Evolutionary conservation across 2,113 vertebrate genomes (phyloP).

Genomic region (Bambusicola thoracicus): DNA sequence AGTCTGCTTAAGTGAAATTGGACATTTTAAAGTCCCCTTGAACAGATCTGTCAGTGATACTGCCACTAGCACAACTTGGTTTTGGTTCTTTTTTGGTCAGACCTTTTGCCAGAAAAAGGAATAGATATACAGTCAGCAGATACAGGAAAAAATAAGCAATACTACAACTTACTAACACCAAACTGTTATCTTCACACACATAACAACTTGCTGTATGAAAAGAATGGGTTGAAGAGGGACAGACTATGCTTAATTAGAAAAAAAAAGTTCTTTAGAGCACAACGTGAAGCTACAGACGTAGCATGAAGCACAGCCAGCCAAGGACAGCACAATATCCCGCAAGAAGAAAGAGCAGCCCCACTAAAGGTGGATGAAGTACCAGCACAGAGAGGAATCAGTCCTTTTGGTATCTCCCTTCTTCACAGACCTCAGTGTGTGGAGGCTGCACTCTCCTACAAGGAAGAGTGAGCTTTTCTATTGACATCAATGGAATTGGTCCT

Average conservation of each 20-base stretch:
- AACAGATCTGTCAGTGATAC: not conserved
- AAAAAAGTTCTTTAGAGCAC: not conserved
- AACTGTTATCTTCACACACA: not conserved
- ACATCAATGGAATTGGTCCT: not conserved
- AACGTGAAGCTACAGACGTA: not conserved
- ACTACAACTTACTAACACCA: not conserved
- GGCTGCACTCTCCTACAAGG: not conserved
- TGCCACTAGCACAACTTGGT: not conserved
- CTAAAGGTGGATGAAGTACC: not conserved
- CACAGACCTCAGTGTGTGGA: accelerated
- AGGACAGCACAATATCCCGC: not conserved
- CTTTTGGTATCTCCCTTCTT: not conserved
- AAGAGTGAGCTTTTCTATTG: not conserved
- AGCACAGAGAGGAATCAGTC: not conserved
- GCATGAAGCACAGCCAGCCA: too few relatives aligned
- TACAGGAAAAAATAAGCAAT: not conserved
- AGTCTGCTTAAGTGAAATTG: not conserved
- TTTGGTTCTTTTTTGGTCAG: not conserved
- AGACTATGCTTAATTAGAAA: not conserved
- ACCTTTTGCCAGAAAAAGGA: not conserved
- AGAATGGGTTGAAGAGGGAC: not conserved
- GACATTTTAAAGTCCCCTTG: not conserved
- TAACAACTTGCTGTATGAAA: not conserved
- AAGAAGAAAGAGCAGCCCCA: not conserved
- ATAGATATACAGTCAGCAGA: not conserved